Evolutionary conservation across 2,797 vertebrate genomes (phyloP).

Genomic region (Thunnus albacares): DNA sequence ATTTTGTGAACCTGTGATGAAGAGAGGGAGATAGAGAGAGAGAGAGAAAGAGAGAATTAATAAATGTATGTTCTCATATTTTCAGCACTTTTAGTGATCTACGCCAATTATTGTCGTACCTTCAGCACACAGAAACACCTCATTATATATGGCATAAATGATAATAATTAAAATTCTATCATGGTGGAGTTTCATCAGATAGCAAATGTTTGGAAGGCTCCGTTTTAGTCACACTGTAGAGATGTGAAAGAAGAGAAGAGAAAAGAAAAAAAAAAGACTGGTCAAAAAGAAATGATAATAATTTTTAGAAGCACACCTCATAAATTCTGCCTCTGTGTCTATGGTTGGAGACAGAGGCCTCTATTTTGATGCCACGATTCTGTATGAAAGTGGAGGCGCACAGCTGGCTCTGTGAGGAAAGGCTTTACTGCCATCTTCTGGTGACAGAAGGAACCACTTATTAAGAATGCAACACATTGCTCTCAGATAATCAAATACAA

Average conservation of each 20-base stretch:
- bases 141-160: not conserved
- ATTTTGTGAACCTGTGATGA: slow-evolving; percentile 24
- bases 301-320: slow-evolving; percentile 29
- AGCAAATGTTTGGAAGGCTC: not conserved
- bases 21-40: not conserved
- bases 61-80: not conserved
- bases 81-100: slow-evolving; percentile 15
- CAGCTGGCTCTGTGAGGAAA: slow-evolving; percentile 46
- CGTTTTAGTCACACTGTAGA: not conserved
- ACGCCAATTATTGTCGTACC: not conserved
- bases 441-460: slow-evolving; percentile 33
- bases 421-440: slow-evolving; percentile 83
- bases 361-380: slow-evolving; percentile 15
- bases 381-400: not conserved
- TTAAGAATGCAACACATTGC: slow-evolving; percentile 57
- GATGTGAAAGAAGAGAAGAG: not conserved
- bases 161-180: not conserved
- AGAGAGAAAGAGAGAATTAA: slow-evolving; percentile 11
- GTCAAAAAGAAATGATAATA: not conserved
- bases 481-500: slow-evolving; percentile 69
- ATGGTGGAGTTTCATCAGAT: slow-evolving; percentile 14
- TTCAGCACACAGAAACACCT: not conserved
- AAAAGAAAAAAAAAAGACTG: not conserved
- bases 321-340: slow-evolving; percentile 20
- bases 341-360: slow-evolving; percentile 14